Conservation (phyloP, 2,113 vertebrate genomes). For the Xiphophorus hellerii region DNA sequence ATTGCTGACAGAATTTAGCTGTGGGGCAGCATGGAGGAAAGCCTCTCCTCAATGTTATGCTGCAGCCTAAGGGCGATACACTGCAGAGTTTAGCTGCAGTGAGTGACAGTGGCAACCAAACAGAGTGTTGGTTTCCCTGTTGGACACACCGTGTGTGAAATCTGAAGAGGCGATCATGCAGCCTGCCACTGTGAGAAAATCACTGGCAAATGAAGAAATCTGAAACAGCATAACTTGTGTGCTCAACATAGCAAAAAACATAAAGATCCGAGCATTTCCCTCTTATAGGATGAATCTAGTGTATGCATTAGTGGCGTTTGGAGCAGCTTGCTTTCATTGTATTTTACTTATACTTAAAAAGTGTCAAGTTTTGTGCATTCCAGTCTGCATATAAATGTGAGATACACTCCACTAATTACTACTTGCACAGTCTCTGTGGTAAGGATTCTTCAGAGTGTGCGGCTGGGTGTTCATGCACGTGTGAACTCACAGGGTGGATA, state of each 20-base stretch:
- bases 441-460: constrained; percentile 19
- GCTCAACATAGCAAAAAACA: neutral
- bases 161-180: constrained; percentile 15
- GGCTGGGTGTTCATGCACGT: neutral
- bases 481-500: constrained; percentile 22
- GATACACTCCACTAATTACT: constrained; percentile 22
- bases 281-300: constrained; percentile 37
- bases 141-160: constrained; percentile 23
- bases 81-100: constrained; percentile 13
- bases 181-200: neutral
- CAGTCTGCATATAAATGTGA: constrained; percentile 20
- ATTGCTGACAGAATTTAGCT: constrained; percentile 13
- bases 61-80: constrained; percentile 11
- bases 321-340: constrained; percentile 3
- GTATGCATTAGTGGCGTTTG: constrained; percentile 27
- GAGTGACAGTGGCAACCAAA: constrained; percentile 49
- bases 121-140: constrained; percentile 33
- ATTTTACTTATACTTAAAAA: neutral
- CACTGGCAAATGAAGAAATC: neutral
- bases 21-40: constrained; percentile 14
- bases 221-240: neutral
- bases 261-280: neutral
- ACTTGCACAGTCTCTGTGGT: constrained; percentile 12
- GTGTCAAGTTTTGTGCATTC: neutral
- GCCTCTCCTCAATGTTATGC: constrained; percentile 4